A percentile compares a stretch with the other conserved stretches of the same genome.
These are phyloP conservation scores for Exocentrus adspersus DNA, from an alignment of 2,888 invertebrate genomes.

Conservation along the genomic window DNA sequence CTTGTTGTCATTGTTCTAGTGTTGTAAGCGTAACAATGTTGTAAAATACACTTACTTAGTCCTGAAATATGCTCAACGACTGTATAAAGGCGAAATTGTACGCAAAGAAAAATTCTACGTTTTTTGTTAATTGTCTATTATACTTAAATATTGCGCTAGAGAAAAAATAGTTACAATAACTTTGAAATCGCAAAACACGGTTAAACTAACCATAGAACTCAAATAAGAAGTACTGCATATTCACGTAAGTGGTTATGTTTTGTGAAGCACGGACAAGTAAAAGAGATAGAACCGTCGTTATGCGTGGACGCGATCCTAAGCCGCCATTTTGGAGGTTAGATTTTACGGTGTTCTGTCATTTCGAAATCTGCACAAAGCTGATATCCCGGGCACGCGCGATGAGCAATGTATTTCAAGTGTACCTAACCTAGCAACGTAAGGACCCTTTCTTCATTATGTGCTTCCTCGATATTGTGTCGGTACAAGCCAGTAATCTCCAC, in stretches of 20 bases:
- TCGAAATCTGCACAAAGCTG: too few species aligned
- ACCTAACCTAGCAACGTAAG: constrained; percentile 33
- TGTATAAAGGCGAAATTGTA: constrained; percentile 40
- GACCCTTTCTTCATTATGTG: constrained; percentile 54
- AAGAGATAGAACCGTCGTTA: too few species aligned
- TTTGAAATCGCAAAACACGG: neutral
- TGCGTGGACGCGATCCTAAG: too few species aligned
- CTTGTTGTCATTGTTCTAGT: constrained; percentile 16
- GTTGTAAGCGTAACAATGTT: constrained; percentile 28
- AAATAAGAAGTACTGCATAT: too few species aligned
- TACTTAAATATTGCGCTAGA: neutral
- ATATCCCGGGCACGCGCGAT: neutral
- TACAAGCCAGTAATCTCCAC: constrained; percentile 45
- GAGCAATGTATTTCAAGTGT: constrained; percentile 47
- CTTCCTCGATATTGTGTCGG: constrained; percentile 56
- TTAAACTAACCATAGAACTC: too few species aligned
- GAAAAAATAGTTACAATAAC: neutral
- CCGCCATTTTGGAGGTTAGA: too few species aligned
- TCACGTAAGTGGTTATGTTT: too few species aligned
- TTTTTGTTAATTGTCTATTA: constrained; percentile 17
- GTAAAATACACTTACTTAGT: constrained; percentile 40
- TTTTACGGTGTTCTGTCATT: too few species aligned
- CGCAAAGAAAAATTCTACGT: constrained; percentile 28
- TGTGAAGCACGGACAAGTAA: too few species aligned
- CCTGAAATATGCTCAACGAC: constrained; percentile 45